Base-by-base conservation (phyloP, 2,888 invertebrate species). In the Xanthia togata region DNA sequence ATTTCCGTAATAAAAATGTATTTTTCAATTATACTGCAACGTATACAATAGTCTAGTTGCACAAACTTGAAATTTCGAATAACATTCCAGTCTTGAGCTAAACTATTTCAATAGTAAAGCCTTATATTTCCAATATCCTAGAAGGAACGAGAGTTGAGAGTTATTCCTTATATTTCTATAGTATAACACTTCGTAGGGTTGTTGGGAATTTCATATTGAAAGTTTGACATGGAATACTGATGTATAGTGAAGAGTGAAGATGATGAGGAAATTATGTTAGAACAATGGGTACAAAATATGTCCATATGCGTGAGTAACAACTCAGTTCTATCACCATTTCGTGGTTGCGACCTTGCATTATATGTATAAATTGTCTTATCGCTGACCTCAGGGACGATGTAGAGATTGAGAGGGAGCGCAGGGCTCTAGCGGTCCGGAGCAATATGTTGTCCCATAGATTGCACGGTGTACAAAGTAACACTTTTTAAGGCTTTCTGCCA, bases 51-150 rank as follows among this genome's bases (percentile, higher is more conserved):
- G n/a, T 63, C 41, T 65, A 64, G 69, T 62, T 68, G 73, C 70
- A 79, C 72, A 78, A 78, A 81, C 63, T 83, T 38, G 35, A 85
- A 79, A 73, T 79, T 76, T 73, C 73, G 65, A 85, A 86, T 81
- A 85, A 79, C 78, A 79, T 85, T 73, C 64, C 60, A 72, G 78
- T 44, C 68, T 82, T 76, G 73, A 70, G 79, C 70, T 77, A 77
- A 89, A 89, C 87, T 86, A 89, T 89, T 89, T 85, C 86, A 89
- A 89, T 87, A 87, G 73, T 77, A 76, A 82, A 77, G 80, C 71
- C 76, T 84, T 87, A 85, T 88, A 88, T 86, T 83, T 86, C 81
- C 87, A 87, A 89, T 85, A 84, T 81, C 64, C 80, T 73, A 60
- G 72, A 60, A 78, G 71, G 68, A 78, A 78, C 64, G 78, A 59